Base-by-base conservation (phyloP, 2,797 vertebrate species). In the Odontamblyopus lacepedii region DNA sequence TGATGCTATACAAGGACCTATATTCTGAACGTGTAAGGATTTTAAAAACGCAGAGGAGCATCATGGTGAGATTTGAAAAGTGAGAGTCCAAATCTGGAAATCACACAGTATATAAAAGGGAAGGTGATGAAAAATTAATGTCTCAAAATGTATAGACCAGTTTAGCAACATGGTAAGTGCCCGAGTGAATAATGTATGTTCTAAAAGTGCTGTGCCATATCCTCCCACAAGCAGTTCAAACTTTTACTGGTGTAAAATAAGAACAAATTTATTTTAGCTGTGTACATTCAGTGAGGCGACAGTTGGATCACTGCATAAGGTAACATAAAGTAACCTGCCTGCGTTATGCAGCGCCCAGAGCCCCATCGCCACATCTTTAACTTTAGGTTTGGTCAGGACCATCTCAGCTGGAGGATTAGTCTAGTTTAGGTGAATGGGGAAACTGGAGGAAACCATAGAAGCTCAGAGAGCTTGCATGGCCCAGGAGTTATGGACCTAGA, bases 111-210 rank as follows among this genome's bases (percentile, higher is more conserved):
- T 41, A 64, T 64, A 38, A 35, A 63, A 41, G 9, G n/a, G 3
- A 9, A 12, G 6, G 38, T 38, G 8, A 44, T 64, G 9, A 64
- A 64, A 23, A 44, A 19, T 44, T 13, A 9, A 64, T 64, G 38
- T 44, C 38, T 44, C 63, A 64, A 64, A 64, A 44, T 48, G 63
- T 48, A 44, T 48, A n/a, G 63, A 64, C 63, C n/a, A 44, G 38
- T n/a, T 38, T 63, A 38, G 32, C 16, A 64, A 64, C 63, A 48
- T 27, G 63, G n/a, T 38, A 44, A 64, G 38, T 48, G 8, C 23
- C 63, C 7, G n/a, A 5, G 35, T 64, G 38, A 64, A 64, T 64
- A 4, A 64, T 48, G 44, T 26, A 48, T 64, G 38, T 13, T 35
- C 32, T 7, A 61, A 16, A 61, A 61, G 61, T 64, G 38, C 2